Evolutionary conservation across 2,888 invertebrate genomes (phyloP).

Genomic region (Leptopilina drosophilae): DNA sequence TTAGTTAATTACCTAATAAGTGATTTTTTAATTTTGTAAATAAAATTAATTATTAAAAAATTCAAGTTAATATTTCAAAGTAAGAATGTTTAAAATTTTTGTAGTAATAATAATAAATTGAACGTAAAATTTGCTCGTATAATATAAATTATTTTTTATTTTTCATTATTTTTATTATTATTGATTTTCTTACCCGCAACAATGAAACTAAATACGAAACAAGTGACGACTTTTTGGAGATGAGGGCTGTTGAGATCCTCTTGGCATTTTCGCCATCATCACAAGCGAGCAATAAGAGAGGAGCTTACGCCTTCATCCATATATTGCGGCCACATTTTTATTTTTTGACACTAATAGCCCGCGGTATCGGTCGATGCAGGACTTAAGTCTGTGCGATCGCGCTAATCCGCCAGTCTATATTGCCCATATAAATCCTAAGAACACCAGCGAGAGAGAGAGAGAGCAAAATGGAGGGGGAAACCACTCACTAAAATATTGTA

Average conservation of each 20-base stretch:
- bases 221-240: slow-evolving; percentile 22
- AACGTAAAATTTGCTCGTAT: too few relatives aligned
- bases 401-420: slow-evolving; percentile 75
- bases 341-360: slow-evolving; percentile 76
- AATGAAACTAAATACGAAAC: background rate
- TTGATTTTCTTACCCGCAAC: too few relatives aligned
- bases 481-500: slow-evolving; percentile 43
- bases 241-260: slow-evolving; percentile 45
- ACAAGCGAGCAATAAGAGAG: slow-evolving; percentile 70
- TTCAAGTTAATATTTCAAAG: too few relatives aligned
- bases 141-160: too few relatives aligned
- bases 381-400: slow-evolving; percentile 74
- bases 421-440: slow-evolving; percentile 70
- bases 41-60: too few relatives aligned
- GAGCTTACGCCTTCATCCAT: slow-evolving; percentile 70
- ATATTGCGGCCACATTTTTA: slow-evolving; percentile 76
- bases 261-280: slow-evolving; percentile 56
- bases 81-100: too few relatives aligned
- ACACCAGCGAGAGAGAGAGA: slow-evolving; percentile 52
- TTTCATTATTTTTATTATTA: too few relatives aligned
- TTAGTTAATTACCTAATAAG: too few relatives aligned
- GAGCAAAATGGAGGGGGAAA: background rate
- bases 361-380: slow-evolving; percentile 72
- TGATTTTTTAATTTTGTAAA: too few relatives aligned
- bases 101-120: too few relatives aligned